phyloP scores from a whole-genome alignment of 2,797 vertebrate species.

The Potorous gilbertii region DNA sequence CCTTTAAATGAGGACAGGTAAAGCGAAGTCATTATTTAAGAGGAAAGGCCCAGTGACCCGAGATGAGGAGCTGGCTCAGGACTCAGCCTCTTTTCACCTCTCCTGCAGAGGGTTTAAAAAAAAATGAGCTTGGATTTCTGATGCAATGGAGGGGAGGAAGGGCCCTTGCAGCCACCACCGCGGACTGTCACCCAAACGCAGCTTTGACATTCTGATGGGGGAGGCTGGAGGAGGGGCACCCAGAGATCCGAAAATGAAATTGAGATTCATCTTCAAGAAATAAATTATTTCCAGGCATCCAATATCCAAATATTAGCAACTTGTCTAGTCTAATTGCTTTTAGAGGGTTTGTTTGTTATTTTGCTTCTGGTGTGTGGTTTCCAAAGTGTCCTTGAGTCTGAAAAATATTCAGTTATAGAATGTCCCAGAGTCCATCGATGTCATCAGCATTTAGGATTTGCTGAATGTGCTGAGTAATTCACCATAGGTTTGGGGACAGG shows the following conservation, averaged over 20 bases:
- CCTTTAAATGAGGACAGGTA: constrained; percentile 75
- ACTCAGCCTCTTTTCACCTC: background rate
- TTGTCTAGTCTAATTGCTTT: constrained; percentile 44
- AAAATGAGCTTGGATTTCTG: constrained; percentile 1
- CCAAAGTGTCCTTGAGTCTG: constrained; percentile 64
- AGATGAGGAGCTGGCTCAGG: constrained; percentile 55
- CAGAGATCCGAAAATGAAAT: background rate
- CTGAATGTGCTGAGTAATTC: constrained; percentile 62
- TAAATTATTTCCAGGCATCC: background rate
- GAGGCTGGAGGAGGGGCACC: background rate
- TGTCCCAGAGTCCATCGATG: constrained; percentile 13
- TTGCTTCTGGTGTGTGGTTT: constrained; percentile 51
- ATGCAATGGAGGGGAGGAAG: background rate
- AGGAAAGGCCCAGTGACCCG: background rate
- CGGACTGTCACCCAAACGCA: rapidly evolving
- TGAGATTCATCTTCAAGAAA: background rate
- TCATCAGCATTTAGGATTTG: constrained; percentile 27
- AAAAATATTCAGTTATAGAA: constrained; percentile 10
- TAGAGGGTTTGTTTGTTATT: constrained; percentile 60
- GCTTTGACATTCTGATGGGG: background rate
- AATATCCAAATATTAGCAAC: constrained; percentile 35
- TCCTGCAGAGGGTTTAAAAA: constrained; percentile 50
- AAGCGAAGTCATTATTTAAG: constrained; percentile 63
- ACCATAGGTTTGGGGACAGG: background rate
- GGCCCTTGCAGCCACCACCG: rapidly evolving